phyloP scores from a whole-genome alignment of 2,113 vertebrate genomes.

The Catharus bicknelli region DNA sequence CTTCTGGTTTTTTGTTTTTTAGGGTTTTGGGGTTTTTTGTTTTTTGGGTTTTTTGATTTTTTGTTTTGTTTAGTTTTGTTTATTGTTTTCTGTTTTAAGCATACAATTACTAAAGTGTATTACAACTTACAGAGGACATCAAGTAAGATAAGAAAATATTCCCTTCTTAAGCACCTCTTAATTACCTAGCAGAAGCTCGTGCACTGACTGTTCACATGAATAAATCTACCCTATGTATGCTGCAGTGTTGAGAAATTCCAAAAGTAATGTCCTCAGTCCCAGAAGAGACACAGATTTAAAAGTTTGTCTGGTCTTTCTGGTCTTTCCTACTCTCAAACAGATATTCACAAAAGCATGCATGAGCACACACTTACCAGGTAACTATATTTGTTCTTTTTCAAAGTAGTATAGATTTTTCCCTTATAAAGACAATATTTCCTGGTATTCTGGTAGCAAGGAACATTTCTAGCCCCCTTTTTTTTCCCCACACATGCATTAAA shows the following conservation, averaged over 20 bases:
- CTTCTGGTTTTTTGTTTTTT: not conserved
- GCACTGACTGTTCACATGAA: not conserved
- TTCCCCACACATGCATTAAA: not conserved
- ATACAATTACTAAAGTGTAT: not conserved
- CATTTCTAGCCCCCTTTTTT: not conserved
- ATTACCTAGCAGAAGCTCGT: not conserved
- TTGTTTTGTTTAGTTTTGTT: not conserved
- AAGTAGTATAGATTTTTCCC: not conserved
- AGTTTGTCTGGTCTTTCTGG: not conserved
- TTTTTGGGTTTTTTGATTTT: no score
- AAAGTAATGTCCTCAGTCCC: not conserved
- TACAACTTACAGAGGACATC: not conserved
- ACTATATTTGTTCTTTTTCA: not conserved
- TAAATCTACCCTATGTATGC: not conserved
- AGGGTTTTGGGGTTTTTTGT: rapidly evolving
- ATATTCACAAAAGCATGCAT: not conserved
- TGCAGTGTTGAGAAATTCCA: not conserved
- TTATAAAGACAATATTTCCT: not conserved
- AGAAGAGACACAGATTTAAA: not conserved
- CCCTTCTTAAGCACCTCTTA: not conserved
- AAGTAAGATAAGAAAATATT: not conserved
- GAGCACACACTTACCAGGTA: not conserved
- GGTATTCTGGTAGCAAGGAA: not conserved
- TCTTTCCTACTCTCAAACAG: not conserved
- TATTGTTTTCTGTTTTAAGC: not conserved